Base-by-base conservation (phyloP, 1,140 invertebrate genomes). In the Saxidomus purpurata region DNA sequence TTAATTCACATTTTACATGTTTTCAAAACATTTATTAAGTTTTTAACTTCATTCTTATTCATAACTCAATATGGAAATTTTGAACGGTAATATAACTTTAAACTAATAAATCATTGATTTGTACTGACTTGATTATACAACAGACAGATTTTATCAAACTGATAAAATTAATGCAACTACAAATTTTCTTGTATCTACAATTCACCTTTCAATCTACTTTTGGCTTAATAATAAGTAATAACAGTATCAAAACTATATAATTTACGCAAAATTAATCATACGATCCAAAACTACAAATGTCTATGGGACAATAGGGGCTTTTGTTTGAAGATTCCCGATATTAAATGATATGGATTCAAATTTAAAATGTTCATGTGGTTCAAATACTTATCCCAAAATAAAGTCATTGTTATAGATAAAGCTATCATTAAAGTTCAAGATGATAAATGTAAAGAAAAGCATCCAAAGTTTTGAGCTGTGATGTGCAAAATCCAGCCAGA, bases 221-320 rank as follows among this genome's bases (percentile, higher is more conserved):
- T 55, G 52, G 52, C 52, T 55, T 22, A 55, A 55, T 22, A 55
- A 55, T 22, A 22, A 55, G 11, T 22, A 55, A 15, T 11, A 55
- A 55, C 52, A 55, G 52, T 55, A 55, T 55, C 52, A 55, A 55
- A 55, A 55, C 52, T 55, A 55, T 55, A 55, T 55, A 55, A 55
- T 55, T 55, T 55, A 55, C 52, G n/a, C 22, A 22, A 55, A 11
- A 55, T 55, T 55, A 55, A 55, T 55, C 52, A 55, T 55, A 15
- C 22, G 4, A 55, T 55, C 52, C 19, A 22, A n/a, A 55, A 22
- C 52, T 55, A 55, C 19, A 55, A 55, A 55, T 15, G 15, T 55
- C 22, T 55, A 55, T 15, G 52, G 52, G 52, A 55, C 52, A 55
- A 55, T 55, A 22, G 3, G 2, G 4, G 6, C 52, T 55, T 55